phyloP scores from a whole-genome alignment of 1,140 invertebrate genomes.

The Megalopta genalis region DNA sequence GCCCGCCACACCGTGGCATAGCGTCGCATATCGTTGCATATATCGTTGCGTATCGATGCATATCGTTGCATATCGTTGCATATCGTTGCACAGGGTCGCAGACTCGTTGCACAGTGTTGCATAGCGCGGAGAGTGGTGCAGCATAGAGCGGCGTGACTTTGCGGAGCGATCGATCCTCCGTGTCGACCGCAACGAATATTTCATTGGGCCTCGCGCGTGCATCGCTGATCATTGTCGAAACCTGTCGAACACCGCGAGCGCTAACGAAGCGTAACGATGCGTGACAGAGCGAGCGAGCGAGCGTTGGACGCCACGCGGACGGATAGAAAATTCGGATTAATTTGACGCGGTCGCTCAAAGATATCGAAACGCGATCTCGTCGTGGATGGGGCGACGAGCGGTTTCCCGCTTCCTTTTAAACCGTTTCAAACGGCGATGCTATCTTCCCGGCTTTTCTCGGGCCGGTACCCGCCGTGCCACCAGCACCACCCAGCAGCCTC shows the following conservation, averaged over 20 bases:
- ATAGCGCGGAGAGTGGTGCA: too few species aligned
- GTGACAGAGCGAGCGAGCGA: too few species aligned
- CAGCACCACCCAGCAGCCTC: conserved; percentile 2
- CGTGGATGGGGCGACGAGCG: not conserved
- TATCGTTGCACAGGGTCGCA: too few species aligned
- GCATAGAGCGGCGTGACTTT: too few species aligned
- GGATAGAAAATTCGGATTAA: conserved; percentile 33
- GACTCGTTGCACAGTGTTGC: too few species aligned
- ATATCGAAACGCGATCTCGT: conserved; percentile 42
- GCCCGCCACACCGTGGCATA: too few species aligned
- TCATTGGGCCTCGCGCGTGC: conserved; percentile 3
- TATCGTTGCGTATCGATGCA: too few species aligned
- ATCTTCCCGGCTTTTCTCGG: conserved; percentile 55
- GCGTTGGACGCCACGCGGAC: not conserved
- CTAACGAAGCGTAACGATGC: too few species aligned
- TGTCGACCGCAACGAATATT: conserved; percentile 32
- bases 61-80: too few species aligned
- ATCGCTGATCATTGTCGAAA: conserved; percentile 20
- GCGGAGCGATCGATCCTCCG: conserved; percentile 16
- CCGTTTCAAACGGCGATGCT: conserved; percentile 55
- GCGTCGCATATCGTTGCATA: too few species aligned
- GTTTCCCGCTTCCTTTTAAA: conserved; percentile 55
- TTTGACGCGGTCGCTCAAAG: conserved; percentile 3
- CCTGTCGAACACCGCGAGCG: not conserved
- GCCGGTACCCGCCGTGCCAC: conserved; percentile 8